Percentiles rank a stretch among this genome's conserved stretches.
Conservation (phyloP, 35 echinoderm and acorn worm genomes). For the Heliocidaris tuberculata region DNA sequence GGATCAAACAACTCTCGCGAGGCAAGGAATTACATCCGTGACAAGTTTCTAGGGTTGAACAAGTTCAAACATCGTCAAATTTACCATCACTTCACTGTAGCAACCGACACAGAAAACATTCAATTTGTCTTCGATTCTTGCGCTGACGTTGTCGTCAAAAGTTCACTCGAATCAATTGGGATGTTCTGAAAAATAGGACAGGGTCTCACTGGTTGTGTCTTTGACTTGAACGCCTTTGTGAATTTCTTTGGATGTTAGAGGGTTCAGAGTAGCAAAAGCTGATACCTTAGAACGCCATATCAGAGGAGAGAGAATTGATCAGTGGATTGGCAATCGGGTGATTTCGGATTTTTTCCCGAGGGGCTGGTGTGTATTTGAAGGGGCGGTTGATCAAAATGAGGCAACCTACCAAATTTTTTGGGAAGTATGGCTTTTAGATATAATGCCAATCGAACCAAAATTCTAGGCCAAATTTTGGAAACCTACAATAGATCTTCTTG, state of each 20-base stretch:
- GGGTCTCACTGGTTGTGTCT: not conserved
- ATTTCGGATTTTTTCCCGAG: not conserved
- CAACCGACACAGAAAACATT: slow-evolving; percentile 70
- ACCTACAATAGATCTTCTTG: too few species aligned
- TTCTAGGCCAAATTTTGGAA: too few species aligned
- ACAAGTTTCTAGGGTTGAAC: slow-evolving; percentile 61
- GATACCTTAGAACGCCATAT: too few species aligned
- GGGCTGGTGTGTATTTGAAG: not conserved
- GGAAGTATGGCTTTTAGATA: too few species aligned
- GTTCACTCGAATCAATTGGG: slow-evolving; percentile 50
- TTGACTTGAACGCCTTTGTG: not conserved
- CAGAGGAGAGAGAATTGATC: not conserved
- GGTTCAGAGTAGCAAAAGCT: too few species aligned
- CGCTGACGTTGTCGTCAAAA: slow-evolving; percentile 67
- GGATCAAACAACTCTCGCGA: slow-evolving; percentile 35
- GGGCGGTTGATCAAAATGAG: not conserved
- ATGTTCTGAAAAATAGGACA: slow-evolving; percentile 47
- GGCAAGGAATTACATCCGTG: slow-evolving; percentile 60
- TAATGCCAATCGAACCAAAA: too few species aligned
- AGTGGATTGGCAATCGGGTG: not conserved
- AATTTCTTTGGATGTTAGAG: not conserved
- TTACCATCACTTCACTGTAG: slow-evolving; percentile 72
- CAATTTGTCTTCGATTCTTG: slow-evolving; percentile 82
- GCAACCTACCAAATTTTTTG: too few species aligned
- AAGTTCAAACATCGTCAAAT: slow-evolving; percentile 55